Base-by-base conservation (phyloP, 2,113 vertebrate species). In the Dasyornis broadbenti region DNA sequence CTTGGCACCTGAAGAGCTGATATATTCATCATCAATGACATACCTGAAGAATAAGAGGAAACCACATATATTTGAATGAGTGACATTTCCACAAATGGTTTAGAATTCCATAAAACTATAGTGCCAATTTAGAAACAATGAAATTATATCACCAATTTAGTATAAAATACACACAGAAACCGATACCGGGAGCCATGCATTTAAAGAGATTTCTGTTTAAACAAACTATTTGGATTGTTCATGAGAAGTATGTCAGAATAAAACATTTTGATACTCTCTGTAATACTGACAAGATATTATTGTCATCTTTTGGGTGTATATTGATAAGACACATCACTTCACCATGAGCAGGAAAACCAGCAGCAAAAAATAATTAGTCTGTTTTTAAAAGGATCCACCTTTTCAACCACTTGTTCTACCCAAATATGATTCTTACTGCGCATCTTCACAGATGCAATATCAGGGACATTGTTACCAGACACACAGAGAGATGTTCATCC, bases 21-120 rank as follows among this genome's bases (percentile, higher is more conserved):
- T 98, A 90, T 99, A 99, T 96, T 99, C 98, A 11, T 99, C 98
- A 64, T 99, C 98, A 24, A 99, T 96, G 44, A 99, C 98, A 3
- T 98, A 99, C 87, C 99, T 99, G 37, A 89, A 87, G 27, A 75
- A 60, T 47, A 54, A 42, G 33, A 94, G 22, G 71, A 81, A 91
- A 87, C 10, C 82, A 23, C 15, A 21, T 20, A 52, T 20, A 66
- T 47, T 61, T 71, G 60, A 81, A 42, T 31, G 35, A 65, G 21
- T 26, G 45, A 30, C 45, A 35, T 53, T 83, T 78, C 69, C 24
- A 44, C 20, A 78, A 35, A 24, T 39, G 15, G 9, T 28, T 93
- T 78, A 33, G 33, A 61, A 83, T 82, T 82, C 33, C n/a, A 78
- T 45, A 23, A 88, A 94, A 90, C 86, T 24, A 65, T 5, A 18